Evolutionary conservation across 2,797 vertebrate genomes (phyloP).

Genomic region (Artibeus jamaicensis): DNA sequence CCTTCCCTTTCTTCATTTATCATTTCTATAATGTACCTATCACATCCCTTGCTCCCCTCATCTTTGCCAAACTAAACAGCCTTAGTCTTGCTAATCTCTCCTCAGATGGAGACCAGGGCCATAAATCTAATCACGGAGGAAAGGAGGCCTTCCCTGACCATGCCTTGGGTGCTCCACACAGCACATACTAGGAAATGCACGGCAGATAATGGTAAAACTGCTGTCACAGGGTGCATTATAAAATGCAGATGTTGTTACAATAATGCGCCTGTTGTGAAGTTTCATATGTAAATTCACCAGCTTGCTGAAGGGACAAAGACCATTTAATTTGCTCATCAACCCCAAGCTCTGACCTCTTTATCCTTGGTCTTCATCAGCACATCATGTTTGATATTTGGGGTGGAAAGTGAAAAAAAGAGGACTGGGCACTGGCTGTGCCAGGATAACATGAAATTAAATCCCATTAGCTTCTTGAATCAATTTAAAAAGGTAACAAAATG

Average conservation of each 20-base stretch:
- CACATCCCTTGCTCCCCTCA: conserved; percentile 24
- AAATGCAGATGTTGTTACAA: conserved; percentile 55
- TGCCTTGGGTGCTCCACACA: not conserved
- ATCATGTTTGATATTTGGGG: not conserved
- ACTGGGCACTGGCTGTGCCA: not conserved
- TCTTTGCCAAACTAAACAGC: conserved; percentile 76
- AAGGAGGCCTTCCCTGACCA: not conserved
- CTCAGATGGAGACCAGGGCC: conserved; percentile 53
- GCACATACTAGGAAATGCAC: not conserved
- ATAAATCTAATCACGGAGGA: conserved; percentile 61
- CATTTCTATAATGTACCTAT: conserved; percentile 72
- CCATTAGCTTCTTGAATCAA: conserved; percentile 28
- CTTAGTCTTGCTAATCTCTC: conserved; percentile 65
- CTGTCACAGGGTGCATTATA: not conserved
- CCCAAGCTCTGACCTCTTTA: not conserved
- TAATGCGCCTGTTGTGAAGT: conserved; percentile 5
- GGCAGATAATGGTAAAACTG: not conserved
- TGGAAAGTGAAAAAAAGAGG: conserved; percentile 13
- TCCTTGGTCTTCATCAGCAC: not conserved
- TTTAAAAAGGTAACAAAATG: conserved; percentile 26
- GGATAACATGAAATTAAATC: conserved; percentile 39
- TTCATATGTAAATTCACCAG: not conserved
- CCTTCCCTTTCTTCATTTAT: conserved; percentile 60
- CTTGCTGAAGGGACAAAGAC: conserved; percentile 14
- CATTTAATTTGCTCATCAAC: not conserved